A percentile compares a stretch with the other conserved stretches of the same genome.
These are phyloP conservation scores for Sakesphorus luctuosus DNA, from an alignment of 2,113 vertebrate species.

Conservation along the genomic window DNA sequence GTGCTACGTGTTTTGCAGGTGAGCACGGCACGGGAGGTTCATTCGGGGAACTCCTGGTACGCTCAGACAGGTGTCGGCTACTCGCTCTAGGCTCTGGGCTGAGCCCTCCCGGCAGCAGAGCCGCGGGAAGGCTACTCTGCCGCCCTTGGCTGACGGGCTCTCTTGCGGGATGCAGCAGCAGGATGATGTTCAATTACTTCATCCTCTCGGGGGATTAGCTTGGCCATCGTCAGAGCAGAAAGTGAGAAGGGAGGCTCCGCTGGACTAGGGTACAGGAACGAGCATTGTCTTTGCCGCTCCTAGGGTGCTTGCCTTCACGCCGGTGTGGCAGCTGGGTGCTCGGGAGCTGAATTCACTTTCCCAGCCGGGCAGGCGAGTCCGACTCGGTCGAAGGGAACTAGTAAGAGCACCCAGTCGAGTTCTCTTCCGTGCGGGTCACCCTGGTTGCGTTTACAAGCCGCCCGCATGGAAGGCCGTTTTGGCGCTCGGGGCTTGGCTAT, in stretches of 20 bases:
- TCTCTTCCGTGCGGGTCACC: not conserved
- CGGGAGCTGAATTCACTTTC: not conserved
- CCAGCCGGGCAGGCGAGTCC: not conserved
- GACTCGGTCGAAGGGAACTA: not conserved
- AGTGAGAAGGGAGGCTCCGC: not conserved
- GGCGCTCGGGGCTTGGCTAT: not conserved
- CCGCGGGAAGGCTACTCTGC: not conserved
- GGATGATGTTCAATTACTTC: not conserved
- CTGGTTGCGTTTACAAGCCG: not conserved
- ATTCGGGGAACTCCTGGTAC: not conserved
- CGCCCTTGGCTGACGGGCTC: not conserved
- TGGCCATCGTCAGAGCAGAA: not conserved
- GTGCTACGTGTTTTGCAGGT: not conserved
- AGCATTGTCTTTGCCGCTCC: not conserved
- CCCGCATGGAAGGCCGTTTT: not conserved
- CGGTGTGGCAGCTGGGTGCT: not conserved
- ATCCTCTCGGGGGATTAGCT: not conserved
- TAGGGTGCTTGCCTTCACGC: not conserved
- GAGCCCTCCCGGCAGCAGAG: not conserved
- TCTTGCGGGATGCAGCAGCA: not conserved
- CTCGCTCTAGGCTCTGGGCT: not conserved
- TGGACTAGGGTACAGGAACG: not conserved
- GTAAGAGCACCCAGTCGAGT: not conserved
- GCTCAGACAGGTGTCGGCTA: not conserved
- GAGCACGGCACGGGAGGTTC: not conserved